Evolutionary conservation across 2,797 vertebrate species (phyloP), one percentile per base, ranked within the genome.

Genomic region (Erethizon dorsatum): DNA sequence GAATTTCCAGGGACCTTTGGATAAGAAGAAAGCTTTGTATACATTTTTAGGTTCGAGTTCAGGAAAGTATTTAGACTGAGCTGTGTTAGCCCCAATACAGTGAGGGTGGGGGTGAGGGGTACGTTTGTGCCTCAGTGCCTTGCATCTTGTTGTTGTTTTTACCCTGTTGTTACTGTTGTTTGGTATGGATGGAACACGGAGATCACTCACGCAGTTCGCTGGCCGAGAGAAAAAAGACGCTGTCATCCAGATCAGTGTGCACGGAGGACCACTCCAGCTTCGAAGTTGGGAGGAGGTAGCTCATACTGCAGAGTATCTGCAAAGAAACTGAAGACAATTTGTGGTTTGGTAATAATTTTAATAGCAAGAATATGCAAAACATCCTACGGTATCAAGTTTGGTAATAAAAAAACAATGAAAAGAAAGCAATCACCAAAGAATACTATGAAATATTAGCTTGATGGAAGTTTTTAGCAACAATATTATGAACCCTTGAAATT

Each of bases 301-400:
- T 91, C n/a, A 31, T 37, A n/a, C 79, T 86, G n/a, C 37, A 75
- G 45, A 91, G 86, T 52, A 12, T 61, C 45, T 75, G 15, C 45
- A 73, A 33, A 31, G 13, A 83, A 78, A 88, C 54, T 82, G 26
- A 90, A 37, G n/a, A 6, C 8, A 80, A n/a, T 33, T 8, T 65
- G 47, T 15, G 67, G 13, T 71, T 9, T 83, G 33, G 63, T 52
- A 57, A 52, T 84, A 61, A 78, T 89, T 95, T 96, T 77, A 37
- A 79, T 56, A 87, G 33, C n/a, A 87, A 69, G 2, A 92, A 8
- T 79, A 96, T 79, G 26, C 28, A 90, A 92, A 88, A 52, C 26
- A 79, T 31, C 5, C 22, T n/a, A 71, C 3, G 54, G 26, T 52
- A 71, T 69, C 79, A 14, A 65, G 10, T 59, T 91, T 90, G 5